Evolutionary conservation across 2,888 invertebrate genomes (phyloP).

Genomic region (Xanthia togata): DNA sequence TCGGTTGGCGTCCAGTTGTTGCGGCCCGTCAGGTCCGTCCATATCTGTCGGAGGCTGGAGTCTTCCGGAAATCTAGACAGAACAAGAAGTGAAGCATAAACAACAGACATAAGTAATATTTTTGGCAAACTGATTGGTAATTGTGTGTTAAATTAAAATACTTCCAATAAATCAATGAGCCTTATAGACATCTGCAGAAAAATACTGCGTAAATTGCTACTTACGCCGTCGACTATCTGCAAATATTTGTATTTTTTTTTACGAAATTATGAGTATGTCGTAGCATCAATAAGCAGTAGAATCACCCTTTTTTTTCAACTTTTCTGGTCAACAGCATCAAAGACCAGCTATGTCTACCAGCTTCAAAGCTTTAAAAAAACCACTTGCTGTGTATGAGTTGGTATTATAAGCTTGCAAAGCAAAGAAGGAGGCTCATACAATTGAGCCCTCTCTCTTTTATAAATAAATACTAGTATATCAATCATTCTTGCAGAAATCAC

Average conservation of each 20-base stretch:
- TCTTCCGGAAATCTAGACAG: constrained; percentile 85
- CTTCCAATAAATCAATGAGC: not conserved
- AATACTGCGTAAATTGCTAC: not conserved
- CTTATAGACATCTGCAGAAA: not conserved
- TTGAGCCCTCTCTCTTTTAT: not conserved
- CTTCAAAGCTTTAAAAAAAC: not conserved
- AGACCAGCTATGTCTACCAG: not conserved
- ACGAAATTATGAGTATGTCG: not conserved
- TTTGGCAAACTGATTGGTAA: not conserved
- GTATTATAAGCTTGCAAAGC: not conserved
- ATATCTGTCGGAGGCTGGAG: constrained; percentile 80
- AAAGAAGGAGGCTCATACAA: not conserved
- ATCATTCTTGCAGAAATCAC: not conserved
- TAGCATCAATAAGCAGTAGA: not conserved
- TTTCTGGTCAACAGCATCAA: not conserved
- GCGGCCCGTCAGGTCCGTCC: constrained; percentile 87
- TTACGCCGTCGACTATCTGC: too few species aligned
- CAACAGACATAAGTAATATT: not conserved
- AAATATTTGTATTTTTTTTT: not conserved
- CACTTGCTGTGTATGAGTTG: not conserved
- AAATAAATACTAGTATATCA: not conserved
- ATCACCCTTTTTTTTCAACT: not conserved
- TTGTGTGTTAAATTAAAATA: not conserved
- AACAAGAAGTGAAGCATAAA: not conserved
- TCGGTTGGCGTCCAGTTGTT: constrained; percentile 88